Base-by-base conservation (phyloP, 2,113 vertebrate species). In the Falco punctatus region DNA sequence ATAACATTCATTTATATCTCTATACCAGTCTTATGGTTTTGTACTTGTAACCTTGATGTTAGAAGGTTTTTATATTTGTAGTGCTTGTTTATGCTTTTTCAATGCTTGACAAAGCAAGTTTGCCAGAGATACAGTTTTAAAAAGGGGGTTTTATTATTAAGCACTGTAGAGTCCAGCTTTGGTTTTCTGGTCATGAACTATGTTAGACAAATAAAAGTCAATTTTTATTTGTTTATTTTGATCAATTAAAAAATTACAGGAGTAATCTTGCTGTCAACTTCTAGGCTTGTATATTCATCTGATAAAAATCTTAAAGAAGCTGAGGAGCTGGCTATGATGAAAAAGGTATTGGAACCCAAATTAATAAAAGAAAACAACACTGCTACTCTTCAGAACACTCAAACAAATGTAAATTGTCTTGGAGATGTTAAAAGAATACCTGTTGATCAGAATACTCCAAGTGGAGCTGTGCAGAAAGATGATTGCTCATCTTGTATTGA, bases 201-300 rank as follows among this genome's bases (percentile, higher is more conserved):
- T 38, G 15, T 80, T 81, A 51, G 6, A 38, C 21, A 17, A 84
- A 75, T 38, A 32, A 38, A 48, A 27, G 14, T 40, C 1, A 8
- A 6, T 54, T 82, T 40, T 58, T 4, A 10, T 40, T 72, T 66
- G 2, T 75, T 81, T 75, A 16, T 16, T 79, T 83, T 72, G 22
- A 66, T 87, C 22, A 77, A 54, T 86, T 94, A 66, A 79, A 74
- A 85, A 85, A 66, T 82, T 48, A 77, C 23, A 28, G 14, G 21
- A 85, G 18, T 96, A 89, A 96, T 91, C 82, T 88, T 90, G 93
- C 9, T 96, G 67, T 98, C 78, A 93, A 92, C 80, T 96, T 96
- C 32, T 77, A 98, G 98, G 97, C 55, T 88, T 96, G 54, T 98
- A 11, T 98, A 98, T 96, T 98, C 98, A 51, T 98, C 98, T 92